Evolutionary conservation across 2,113 vertebrate genomes (phyloP), one percentile per base, ranked within the genome.

Genomic region (Monopterus albus): DNA sequence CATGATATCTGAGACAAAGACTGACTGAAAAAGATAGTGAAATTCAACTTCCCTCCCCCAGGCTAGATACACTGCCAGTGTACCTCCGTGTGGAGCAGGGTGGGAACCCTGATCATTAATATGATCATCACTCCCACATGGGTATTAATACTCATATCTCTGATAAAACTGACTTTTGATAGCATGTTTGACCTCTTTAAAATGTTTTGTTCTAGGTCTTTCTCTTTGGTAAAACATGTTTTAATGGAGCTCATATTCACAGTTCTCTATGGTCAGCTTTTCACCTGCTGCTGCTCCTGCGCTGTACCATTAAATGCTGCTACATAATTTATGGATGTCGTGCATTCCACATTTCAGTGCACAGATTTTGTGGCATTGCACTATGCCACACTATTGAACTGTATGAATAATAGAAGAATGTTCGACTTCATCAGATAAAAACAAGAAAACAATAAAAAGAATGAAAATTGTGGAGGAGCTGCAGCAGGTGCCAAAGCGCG

Each of bases 241-340:
- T 33, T 53, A 70, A 57, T 56, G 47, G 28, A 75, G 45, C 70
- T 58, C 55, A 67, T 55, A 38, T 21, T 80, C 64, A 26, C 53
- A 69, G 52, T 47, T 63, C 29, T 56, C 23, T 46, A 5, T 64
- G 56, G 56, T 6, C 10, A 31, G 53, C 38, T 58, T n/a, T 68
- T 68, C 31, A 55, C 55, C 74, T 62, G 33, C 47, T 42, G 13
- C 45, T 17, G 7, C 26, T 73, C 28, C 40, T 38, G 23, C 29
- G 25, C 79, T 26, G 12, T 67, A 58, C 80, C 74, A 69, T 77
- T 70, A 51, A 78, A 79, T 40, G 65, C 46, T 17, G 47, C 26
- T 75, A 42, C 69, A 78, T 86, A 45, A 86, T 78, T 88, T 87
- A 90, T 89, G 70, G 57, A 87, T 86, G 73, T 26, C 59, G 42